Percentiles rank a stretch among this genome's conserved stretches.
These are phyloP conservation scores for Hydriomena furcata DNA, from an alignment of 2,888 invertebrate genomes.

Conservation along the genomic window DNA sequence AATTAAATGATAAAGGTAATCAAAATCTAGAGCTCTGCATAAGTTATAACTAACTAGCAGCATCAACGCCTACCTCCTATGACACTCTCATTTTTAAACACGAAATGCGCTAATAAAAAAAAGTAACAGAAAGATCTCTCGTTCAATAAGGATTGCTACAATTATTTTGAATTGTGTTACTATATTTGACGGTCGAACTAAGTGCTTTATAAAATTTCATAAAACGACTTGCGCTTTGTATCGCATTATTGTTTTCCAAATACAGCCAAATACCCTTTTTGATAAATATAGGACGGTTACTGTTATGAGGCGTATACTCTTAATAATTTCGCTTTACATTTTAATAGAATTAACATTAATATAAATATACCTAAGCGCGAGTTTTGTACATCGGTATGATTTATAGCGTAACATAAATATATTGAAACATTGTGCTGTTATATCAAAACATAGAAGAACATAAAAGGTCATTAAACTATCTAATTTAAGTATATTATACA, in stretches of 20 bases:
- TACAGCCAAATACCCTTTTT: constrained; percentile 3
- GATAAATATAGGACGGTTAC: not conserved
- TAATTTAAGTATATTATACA: constrained; percentile 27
- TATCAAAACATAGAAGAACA: constrained; percentile 19
- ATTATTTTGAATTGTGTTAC: too few species aligned
- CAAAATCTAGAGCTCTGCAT: too few species aligned
- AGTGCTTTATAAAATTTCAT: too few species aligned
- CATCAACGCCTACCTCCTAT: too few species aligned
- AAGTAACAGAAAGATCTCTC: too few species aligned
- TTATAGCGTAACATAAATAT: constrained; percentile 4
- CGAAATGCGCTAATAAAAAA: too few species aligned
- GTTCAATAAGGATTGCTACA: too few species aligned
- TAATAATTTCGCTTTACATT: constrained; percentile 11
- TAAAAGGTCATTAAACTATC: constrained; percentile 25
- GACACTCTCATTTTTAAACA: too few species aligned
- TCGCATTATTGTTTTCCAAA: not conserved
- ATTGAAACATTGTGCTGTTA: constrained; percentile 2
- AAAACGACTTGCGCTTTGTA: too few species aligned
- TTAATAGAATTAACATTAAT: constrained; percentile 8
- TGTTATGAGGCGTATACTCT: constrained; percentile 2
- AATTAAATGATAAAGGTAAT: too few species aligned
- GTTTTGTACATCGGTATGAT: constrained; percentile 17
- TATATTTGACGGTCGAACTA: too few species aligned
- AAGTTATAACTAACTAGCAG: too few species aligned
- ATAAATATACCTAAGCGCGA: constrained; percentile 6